phyloP scores from a whole-genome alignment of 2,797 vertebrate genomes.

The Acrossocheilus wenchowensis region DNA sequence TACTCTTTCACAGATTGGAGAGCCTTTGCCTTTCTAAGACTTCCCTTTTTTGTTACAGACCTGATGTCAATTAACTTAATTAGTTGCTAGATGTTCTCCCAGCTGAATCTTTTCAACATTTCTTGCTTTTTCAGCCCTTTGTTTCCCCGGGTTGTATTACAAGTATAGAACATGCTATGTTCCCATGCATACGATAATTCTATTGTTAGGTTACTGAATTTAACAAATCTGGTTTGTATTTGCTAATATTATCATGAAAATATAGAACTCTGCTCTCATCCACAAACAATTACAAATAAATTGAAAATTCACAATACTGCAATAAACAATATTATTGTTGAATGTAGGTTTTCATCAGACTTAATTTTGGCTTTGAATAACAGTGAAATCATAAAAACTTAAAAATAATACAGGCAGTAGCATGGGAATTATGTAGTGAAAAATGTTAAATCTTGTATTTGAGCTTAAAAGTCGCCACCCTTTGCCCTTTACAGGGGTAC shows the following conservation, averaged over 20 bases:
- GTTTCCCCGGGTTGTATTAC: not conserved
- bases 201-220: slow-evolving; percentile 4
- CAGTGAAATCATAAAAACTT: not conserved
- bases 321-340: slow-evolving; percentile 1
- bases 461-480: not conserved
- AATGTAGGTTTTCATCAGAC: not conserved
- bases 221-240: not conserved
- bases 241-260: not conserved
- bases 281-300: not conserved
- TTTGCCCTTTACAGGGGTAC: slow-evolving; percentile 1
- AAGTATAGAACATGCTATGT: not conserved
- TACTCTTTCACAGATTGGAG: too few relatives aligned
- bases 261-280: not conserved
- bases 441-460: not conserved
- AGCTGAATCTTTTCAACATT: too few relatives aligned
- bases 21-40: too few relatives aligned
- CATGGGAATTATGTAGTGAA: not conserved
- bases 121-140: too few relatives aligned
- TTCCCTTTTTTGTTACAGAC: too few relatives aligned
- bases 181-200: not conserved
- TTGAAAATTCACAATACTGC: not conserved
- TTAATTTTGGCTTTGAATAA: not conserved
- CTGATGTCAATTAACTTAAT: too few relatives aligned
- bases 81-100: too few relatives aligned
- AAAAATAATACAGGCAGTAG: not conserved